Base-by-base conservation (phyloP, 2,888 invertebrate genomes). In the Meloe dianella region DNA sequence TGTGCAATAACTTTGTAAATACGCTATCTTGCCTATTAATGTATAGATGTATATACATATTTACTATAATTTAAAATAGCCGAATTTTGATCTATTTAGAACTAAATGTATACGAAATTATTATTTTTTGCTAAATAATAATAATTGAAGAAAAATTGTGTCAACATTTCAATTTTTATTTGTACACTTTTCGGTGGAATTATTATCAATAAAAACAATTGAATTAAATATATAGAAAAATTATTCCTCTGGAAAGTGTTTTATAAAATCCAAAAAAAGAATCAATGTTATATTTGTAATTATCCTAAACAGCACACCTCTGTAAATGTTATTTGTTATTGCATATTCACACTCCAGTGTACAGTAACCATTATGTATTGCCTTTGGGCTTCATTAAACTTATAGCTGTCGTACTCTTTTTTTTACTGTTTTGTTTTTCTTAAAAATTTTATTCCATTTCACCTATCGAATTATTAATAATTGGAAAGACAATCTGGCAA, bases 1-100 rank as follows among this genome's bases (percentile, higher is more conserved):
- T 84, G 84, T 84, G 84, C 83, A 84, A 84, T 84, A 84, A 84
- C 80, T 80, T 77, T 83, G 82, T 83, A 82, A 79, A 82, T 82
- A 82, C 71, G 77, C 78, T 80, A 72, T 73, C 76, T 79, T 79
- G 81, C 80, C 81, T 81, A 77, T 82, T 79, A 78, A 79, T 84
- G 82, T 83, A 84, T 83, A 83, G 82, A 80, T 83, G 82, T 83
- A 82, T 78, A 41, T 17, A 41, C 41, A 82, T 82, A 81, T 65
- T 74, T 73, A 77, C 71, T 62, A 69, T 66, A 59, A 65, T 67
- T 69, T 67, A 72, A 35, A 70, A 68, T 68, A 71, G 70, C 67
- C 65, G 68, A 71, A 67, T 65, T 70, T 70, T 73, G 68, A 63
- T 66, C 71, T 70, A n/a, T n/a, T n/a, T n/a, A 72, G 69, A 67